A percentile compares a stretch with the other conserved stretches of the same genome.
Evolutionary conservation across 2,888 invertebrate genomes (phyloP).

Genomic region (Hypomecis atomaria): DNA sequence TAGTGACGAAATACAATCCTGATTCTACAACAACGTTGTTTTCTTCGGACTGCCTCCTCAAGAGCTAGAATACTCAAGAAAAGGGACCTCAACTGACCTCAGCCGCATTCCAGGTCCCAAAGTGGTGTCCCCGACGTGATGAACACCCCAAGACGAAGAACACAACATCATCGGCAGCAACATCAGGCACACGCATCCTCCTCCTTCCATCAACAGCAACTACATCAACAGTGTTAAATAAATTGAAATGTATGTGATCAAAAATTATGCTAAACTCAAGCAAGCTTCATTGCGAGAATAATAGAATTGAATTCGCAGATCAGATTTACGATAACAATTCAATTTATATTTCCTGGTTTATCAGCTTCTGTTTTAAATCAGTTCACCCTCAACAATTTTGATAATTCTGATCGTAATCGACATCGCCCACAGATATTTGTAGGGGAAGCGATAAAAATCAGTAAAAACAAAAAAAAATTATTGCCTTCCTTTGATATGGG

Average conservation of each 20-base stretch:
- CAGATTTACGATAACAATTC: constrained; percentile 46
- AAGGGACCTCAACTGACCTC: no score
- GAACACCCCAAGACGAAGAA: no score
- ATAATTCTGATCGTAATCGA: constrained; percentile 49
- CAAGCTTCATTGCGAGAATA: constrained; percentile 16
- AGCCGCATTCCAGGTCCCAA: no score
- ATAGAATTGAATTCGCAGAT: constrained; percentile 39
- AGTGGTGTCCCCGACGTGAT: no score
- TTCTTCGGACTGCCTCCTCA: no score
- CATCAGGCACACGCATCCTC: no score
- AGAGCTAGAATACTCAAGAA: no score
- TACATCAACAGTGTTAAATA: background rate
- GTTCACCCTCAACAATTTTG: constrained; percentile 56
- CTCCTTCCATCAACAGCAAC: no score
- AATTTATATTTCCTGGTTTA: constrained; percentile 52
- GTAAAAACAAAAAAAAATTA: constrained; percentile 54
- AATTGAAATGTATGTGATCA: constrained; percentile 54
- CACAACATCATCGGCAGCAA: no score
- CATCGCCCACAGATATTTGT: constrained; percentile 58
- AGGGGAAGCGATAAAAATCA: constrained; percentile 65
- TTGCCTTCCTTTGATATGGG: constrained; percentile 47
- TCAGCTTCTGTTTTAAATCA: constrained; percentile 74
- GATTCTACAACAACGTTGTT: no score
- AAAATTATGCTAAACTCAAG: constrained; percentile 28
- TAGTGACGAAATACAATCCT: no score